These are phyloP conservation scores for Drosophila teissieri DNA, from an alignment of 1,140 invertebrate species.

Conservation along the genomic window DNA sequence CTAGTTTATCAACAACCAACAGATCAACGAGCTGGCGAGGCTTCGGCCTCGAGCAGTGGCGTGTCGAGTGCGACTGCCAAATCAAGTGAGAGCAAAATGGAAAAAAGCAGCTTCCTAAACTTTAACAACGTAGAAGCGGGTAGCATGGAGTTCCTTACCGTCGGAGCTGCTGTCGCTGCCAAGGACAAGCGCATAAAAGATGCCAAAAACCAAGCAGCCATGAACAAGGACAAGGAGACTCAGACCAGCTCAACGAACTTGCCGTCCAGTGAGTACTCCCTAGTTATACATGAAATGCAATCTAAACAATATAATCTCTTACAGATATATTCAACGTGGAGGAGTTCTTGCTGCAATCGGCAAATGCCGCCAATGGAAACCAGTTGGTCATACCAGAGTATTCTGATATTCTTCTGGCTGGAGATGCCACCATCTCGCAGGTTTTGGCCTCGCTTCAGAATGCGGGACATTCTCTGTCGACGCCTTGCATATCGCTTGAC, in stretches of 20 bases:
- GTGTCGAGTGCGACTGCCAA: conserved; percentile 17
- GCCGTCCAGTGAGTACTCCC: conserved; percentile 52
- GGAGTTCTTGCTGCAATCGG: conserved; percentile 68
- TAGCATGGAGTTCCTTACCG: conserved; percentile 86
- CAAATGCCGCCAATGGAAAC: conserved; percentile 47
- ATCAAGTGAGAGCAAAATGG: conserved; percentile 48
- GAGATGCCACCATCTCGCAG: conserved; percentile 88
- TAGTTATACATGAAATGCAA: neutral
- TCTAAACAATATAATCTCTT: neutral
- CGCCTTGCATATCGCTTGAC: conserved; percentile 86
- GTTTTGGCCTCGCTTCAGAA: conserved; percentile 86
- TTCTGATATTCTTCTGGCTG: conserved; percentile 85
- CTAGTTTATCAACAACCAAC: conserved; percentile 76
- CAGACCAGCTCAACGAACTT: conserved; percentile 57
- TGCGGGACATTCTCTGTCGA: conserved; percentile 86
- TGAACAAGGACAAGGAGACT: conserved; percentile 76
- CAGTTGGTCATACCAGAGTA: conserved; percentile 84
- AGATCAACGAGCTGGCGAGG: conserved; percentile 66
- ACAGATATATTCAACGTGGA: conserved; percentile 73
- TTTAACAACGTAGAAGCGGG: conserved; percentile 59
- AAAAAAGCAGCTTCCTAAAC: conserved; percentile 59
- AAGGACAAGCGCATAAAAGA: conserved; percentile 93
- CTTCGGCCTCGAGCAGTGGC: conserved; percentile 10
- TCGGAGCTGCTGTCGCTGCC: conserved; percentile 92
- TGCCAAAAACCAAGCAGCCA: conserved; percentile 87